Evolutionary conservation across 2,888 invertebrate genomes (phyloP).

Genomic region (Lasioglossum malachurum): DNA sequence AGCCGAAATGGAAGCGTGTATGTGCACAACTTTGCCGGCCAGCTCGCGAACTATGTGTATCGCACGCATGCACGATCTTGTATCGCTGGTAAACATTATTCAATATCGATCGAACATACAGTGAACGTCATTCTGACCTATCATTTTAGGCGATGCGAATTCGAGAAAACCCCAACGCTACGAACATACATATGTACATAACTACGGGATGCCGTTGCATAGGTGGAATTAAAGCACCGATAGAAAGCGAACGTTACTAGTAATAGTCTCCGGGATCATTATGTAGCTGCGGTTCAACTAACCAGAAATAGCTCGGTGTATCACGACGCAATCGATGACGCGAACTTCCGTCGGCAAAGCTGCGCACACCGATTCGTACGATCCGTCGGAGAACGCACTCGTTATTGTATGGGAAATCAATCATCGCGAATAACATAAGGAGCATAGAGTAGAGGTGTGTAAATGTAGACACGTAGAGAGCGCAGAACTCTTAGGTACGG

Average conservation of each 20-base stretch:
- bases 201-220: background rate
- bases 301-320: constrained; percentile 2
- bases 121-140: background rate
- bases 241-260: background rate
- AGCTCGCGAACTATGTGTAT: constrained; percentile 1
- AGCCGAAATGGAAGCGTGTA: constrained; percentile 34
- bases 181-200: background rate
- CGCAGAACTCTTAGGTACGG: constrained; percentile 25
- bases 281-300: constrained; percentile 4
- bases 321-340: background rate
- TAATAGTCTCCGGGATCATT: background rate
- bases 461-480: constrained; percentile 52
- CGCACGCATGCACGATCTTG: constrained; percentile 1
- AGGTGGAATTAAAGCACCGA: background rate
- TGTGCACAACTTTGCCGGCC: constrained; percentile 29
- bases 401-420: constrained; percentile 37
- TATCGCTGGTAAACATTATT: constrained; percentile 5
- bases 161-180: background rate
- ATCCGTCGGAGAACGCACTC: constrained; percentile 30
- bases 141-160: background rate
- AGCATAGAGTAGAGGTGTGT: constrained; percentile 45
- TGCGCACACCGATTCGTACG: constrained; percentile 26
- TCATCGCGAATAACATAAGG: constrained; percentile 49
- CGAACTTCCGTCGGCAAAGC: constrained; percentile 45
- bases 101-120: background rate